Base-by-base conservation (phyloP, 2,888 invertebrate genomes). In the Microchrysa polita region DNA sequence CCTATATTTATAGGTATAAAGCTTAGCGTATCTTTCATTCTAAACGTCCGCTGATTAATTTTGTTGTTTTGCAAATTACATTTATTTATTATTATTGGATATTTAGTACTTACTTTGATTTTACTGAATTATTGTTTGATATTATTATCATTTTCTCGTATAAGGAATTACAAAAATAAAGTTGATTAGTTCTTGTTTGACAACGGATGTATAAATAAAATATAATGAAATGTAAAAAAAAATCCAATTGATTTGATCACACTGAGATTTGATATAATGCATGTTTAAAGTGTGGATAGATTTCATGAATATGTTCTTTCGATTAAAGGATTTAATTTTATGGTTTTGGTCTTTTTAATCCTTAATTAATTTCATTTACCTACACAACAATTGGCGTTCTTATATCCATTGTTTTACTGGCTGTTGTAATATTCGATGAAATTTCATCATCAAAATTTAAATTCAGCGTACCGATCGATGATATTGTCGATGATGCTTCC, bases 341-440 rank as follows among this genome's bases (percentile, higher is more conserved):
- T 34, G 4, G 7, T 20, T 12, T 40, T 18, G 42, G n/a, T 16
- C 52, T 7, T 20, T 7, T 34, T 20, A 23, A 34, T 53, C 55
- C 7, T 48, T 48, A 14, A 16, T 42, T 7, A 9, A 42, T 42
- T 42, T 67, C 20, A 42, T 52, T 72, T 27, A 2, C 42, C 77
- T 78, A 82, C 78, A 84, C 84, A 76, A 83, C 80, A 78, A 84
- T 82, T 74, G 84, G 84, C 40, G 82, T 80, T 61, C 84, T 81
- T 34, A 81, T 79, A 79, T 84, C 84, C 74, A 84, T 76, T 65
- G 83, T 83, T 77, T 82, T 83, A 78, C 84, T 84, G 72, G 74
- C 77, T 78, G 76, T 77, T 55, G 73, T 61, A 61, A 73, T 12
- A 42, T 72, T 63, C 57, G 72, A 72, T 48, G 73, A 34, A 27